Conservation (phyloP, 2,113 vertebrate species). For the Centropristis striata region DNA sequence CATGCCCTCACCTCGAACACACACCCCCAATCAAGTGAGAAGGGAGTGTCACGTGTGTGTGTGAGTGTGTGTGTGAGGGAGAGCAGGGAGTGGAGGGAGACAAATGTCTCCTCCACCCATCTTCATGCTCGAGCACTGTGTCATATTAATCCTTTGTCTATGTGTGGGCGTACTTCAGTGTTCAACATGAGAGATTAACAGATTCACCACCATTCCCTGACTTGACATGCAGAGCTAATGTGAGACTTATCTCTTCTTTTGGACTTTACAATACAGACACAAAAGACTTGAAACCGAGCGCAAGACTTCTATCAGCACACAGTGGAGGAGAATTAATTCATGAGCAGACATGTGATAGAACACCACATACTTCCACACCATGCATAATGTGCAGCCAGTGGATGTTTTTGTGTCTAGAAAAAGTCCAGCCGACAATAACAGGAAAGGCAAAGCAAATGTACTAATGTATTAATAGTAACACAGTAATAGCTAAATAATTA, state of each 20-base stretch:
- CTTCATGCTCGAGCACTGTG: conserved; percentile 61
- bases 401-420: background rate
- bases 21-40: conserved; percentile 34
- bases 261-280: conserved; percentile 19
- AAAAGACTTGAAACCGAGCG: conserved; percentile 1
- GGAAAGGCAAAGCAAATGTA: background rate
- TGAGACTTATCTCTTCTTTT: conserved; percentile 21
- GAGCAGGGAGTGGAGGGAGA: conserved; percentile 34
- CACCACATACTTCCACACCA: background rate
- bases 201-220: conserved; percentile 40
- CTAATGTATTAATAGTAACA: background rate
- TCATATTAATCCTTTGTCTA: conserved; percentile 60
- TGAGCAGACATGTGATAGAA: background rate
- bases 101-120: conserved; percentile 62
- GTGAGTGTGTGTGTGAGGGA: conserved; percentile 20
- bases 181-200: conserved; percentile 46
- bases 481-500: background rate
- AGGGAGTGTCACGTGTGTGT: conserved; percentile 56
- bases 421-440: background rate
- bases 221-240: conserved; percentile 45
- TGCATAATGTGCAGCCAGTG: background rate
- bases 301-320: conserved; percentile 8
- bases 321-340: background rate
- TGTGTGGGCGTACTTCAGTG: conserved; percentile 5
- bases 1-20: conserved; percentile 40